A percentile compares a stretch with the other conserved stretches of the same genome.
Conservation (phyloP, 2,113 vertebrate genomes). For the Fregata magnificens region DNA sequence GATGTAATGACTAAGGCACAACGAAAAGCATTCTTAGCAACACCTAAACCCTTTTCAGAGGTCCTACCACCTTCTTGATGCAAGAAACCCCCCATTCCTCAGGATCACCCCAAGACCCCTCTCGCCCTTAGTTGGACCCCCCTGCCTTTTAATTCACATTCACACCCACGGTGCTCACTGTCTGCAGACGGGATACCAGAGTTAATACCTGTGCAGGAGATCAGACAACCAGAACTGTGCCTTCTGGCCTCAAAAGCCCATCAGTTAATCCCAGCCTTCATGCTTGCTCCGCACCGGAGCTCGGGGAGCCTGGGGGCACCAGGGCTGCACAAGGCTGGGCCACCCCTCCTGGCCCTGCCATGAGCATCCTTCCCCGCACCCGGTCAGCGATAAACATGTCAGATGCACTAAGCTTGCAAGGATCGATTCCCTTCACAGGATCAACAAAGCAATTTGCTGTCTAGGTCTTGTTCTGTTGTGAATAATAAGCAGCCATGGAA, state of each 20-base stretch:
- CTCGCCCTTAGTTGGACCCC: rapidly evolving
- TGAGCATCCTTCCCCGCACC: not conserved
- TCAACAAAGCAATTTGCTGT: constrained; percentile 63
- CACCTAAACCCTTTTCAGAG: not conserved
- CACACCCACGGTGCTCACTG: not conserved
- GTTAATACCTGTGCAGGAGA: rapidly evolving
- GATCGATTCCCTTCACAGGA: constrained; percentile 56
- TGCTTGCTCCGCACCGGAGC: rapidly evolving
- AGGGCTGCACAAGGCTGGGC: not conserved
- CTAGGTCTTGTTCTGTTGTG: constrained; percentile 28
- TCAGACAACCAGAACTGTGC: not conserved
- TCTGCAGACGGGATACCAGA: not conserved
- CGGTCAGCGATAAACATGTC: not conserved
- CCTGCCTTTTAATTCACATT: not conserved
- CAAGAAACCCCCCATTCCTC: not conserved
- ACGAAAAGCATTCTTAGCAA: too few species aligned
- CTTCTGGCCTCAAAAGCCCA: not conserved
- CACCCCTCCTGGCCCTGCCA: rapidly evolving
- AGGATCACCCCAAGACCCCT: not conserved
- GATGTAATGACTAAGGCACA: not conserved
- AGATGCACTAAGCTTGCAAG: not conserved
- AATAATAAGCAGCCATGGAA: constrained; percentile 46
- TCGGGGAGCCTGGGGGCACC: not conserved
- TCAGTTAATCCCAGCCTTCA: not conserved
- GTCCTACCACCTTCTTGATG: not conserved